These are phyloP conservation scores for Imbricaverruca yamaguchii DNA, from an alignment of 2,888 invertebrate genomes.

Conservation along the genomic window DNA sequence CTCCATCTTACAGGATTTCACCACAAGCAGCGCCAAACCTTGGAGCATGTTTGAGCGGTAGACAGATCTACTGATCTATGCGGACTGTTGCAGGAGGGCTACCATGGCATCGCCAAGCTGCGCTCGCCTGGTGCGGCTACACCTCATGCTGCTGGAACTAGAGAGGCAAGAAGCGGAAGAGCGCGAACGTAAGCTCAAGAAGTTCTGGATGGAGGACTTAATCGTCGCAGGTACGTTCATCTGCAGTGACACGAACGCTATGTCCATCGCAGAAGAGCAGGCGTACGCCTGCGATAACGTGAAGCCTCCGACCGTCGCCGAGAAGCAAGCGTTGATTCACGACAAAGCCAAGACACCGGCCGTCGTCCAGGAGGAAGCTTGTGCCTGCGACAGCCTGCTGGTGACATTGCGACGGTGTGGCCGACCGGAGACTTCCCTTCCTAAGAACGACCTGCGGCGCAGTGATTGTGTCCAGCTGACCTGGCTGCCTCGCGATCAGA, in stretches of 20 bases:
- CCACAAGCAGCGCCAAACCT: no score
- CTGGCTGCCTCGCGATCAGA: no score
- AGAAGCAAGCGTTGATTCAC: slow-evolving; percentile 29
- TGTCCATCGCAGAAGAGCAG: slow-evolving; percentile 20
- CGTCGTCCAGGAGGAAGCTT: no score
- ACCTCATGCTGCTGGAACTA: slow-evolving; percentile 40
- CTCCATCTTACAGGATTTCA: no score
- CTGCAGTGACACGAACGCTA: slow-evolving; percentile 36
- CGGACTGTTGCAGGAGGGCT: no score
- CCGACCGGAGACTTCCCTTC: slow-evolving; percentile 39
- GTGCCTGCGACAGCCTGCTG: slow-evolving; percentile 28
- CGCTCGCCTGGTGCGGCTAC: slow-evolving; percentile 36
- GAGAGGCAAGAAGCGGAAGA: slow-evolving; percentile 44
- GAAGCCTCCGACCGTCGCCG: slow-evolving; percentile 25
- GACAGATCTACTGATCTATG: no score
- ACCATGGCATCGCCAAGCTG: slow-evolving; percentile 25
- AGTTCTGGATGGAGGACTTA: no score
- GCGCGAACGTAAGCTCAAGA: slow-evolving; percentile 41
- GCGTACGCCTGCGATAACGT: slow-evolving; percentile 29
- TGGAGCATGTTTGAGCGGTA: no score
- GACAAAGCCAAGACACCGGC: no score
- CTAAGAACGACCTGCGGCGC: slow-evolving; percentile 39
- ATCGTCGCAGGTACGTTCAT: no score
- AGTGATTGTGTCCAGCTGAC: slow-evolving; percentile 45
- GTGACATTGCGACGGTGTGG: slow-evolving; percentile 29